phyloP scores from a whole-genome alignment of 2,113 vertebrate genomes.

The Oxygymnocypris stewartii region DNA sequence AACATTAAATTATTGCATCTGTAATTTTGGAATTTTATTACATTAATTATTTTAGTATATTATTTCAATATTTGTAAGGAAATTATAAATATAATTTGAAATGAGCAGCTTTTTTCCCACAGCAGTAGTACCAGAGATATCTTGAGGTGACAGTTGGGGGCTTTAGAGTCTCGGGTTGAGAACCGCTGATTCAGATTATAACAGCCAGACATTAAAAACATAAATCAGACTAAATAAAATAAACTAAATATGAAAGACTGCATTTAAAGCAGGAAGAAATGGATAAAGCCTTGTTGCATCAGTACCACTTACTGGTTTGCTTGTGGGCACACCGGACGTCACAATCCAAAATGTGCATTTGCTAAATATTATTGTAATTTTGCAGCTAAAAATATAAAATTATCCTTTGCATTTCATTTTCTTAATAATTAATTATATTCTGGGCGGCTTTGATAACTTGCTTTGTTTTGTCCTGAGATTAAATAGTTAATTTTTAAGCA shows the following conservation, averaged over 20 bases:
- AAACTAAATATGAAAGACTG: neutral
- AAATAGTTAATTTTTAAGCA: slow-evolving; percentile 94
- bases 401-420: neutral
- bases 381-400: neutral
- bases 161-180: neutral
- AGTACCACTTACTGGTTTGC: neutral
- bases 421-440: neutral
- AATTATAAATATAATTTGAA: neutral
- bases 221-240: neutral
- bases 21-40: too few relatives aligned
- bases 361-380: neutral
- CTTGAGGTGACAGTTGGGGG: neutral
- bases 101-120: neutral
- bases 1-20: neutral
- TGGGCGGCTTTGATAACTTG: neutral
- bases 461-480: slow-evolving; percentile 74
- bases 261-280: neutral
- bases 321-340: neutral
- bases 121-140: neutral
- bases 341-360: neutral
- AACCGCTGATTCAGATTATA: neutral
- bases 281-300: neutral
- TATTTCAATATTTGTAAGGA: too few relatives aligned
- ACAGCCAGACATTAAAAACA: neutral
- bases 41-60: too few relatives aligned